These are phyloP conservation scores for Ancistrus triradiatus DNA, from an alignment of 2,113 vertebrate species.

Conservation along the genomic window DNA sequence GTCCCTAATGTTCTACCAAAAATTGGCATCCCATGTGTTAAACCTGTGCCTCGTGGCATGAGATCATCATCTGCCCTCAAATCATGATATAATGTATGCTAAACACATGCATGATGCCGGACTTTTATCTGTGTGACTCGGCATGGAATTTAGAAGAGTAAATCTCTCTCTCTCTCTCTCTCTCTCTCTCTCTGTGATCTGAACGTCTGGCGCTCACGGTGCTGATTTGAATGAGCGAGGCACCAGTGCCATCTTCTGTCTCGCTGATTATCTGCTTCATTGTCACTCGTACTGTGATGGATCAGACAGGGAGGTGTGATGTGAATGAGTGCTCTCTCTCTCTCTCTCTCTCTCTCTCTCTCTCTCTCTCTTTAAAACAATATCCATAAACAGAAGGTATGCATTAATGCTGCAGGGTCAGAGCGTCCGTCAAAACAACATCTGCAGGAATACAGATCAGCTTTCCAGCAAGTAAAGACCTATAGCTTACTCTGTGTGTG, in stretches of 20 bases:
- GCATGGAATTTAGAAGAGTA: not conserved
- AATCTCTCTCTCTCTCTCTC: not conserved
- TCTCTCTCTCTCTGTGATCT: not conserved
- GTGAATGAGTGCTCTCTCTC: too few species aligned
- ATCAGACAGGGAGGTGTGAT: too few species aligned
- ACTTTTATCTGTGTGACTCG: conserved; percentile 5
- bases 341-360: not conserved
- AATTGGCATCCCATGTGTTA: too few species aligned
- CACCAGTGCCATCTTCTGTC: conserved; percentile 55
- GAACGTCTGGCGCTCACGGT: not conserved
- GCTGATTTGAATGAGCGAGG: conserved; percentile 38
- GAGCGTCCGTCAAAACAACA: conserved; percentile 26
- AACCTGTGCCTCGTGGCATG: too few species aligned
- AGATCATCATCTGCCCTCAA: too few species aligned
- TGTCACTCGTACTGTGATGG: not conserved
- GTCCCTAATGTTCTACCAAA: too few species aligned
- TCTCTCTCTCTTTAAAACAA: not conserved
- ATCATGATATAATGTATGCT: too few species aligned
- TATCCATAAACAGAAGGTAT: too few species aligned
- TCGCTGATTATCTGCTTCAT: conserved; percentile 24
- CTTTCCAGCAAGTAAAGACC: conserved; percentile 3
- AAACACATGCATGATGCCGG: not conserved
- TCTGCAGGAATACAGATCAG: conserved; percentile 15
- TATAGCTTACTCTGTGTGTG: not conserved
- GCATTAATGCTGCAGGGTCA: conserved; percentile 25